phyloP scores from a whole-genome alignment of 2,888 invertebrate genomes.

The Tetragonisca angustula region DNA sequence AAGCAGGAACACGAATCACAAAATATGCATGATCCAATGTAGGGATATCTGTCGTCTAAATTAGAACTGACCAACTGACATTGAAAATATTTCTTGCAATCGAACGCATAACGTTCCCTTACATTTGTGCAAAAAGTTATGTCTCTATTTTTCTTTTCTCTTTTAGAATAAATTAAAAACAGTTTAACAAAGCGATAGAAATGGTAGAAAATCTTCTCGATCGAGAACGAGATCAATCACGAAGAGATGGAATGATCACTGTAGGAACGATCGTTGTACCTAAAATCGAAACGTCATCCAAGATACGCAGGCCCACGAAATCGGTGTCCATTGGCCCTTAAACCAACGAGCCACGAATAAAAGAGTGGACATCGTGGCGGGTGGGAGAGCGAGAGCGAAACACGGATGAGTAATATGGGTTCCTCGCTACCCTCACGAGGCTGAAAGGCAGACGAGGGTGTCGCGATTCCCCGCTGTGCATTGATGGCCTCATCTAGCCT shows the following conservation, averaged over 20 bases:
- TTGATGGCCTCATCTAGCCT: slow-evolving; percentile 83
- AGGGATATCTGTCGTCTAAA: too few relatives aligned
- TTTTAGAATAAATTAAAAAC: too few relatives aligned
- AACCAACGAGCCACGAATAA: slow-evolving; percentile 54
- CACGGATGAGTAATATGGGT: slow-evolving; percentile 83
- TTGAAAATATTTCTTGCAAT: too few relatives aligned
- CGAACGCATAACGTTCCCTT: too few relatives aligned
- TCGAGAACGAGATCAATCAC: neutral
- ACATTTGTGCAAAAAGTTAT: too few relatives aligned
- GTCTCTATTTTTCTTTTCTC: too few relatives aligned
- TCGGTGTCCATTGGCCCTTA: slow-evolving; percentile 65
- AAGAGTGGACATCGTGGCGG: slow-evolving; percentile 48
- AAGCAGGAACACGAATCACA: too few relatives aligned
- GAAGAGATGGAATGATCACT: too few relatives aligned
- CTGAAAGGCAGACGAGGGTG: slow-evolving; percentile 79
- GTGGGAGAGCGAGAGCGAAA: slow-evolving; percentile 73
- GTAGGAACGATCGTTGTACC: neutral
- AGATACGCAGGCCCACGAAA: neutral
- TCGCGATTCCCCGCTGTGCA: slow-evolving; percentile 83
- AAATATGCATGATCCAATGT: too few relatives aligned
- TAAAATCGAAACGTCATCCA: slow-evolving; percentile 13
- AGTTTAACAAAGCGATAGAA: neutral
- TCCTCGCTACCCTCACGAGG: slow-evolving; percentile 70
- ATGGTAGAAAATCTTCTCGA: neutral
- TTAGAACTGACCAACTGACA: too few relatives aligned